Conservation (phyloP, 2,797 vertebrate genomes). For the Percopsis omiscomaycus region DNA sequence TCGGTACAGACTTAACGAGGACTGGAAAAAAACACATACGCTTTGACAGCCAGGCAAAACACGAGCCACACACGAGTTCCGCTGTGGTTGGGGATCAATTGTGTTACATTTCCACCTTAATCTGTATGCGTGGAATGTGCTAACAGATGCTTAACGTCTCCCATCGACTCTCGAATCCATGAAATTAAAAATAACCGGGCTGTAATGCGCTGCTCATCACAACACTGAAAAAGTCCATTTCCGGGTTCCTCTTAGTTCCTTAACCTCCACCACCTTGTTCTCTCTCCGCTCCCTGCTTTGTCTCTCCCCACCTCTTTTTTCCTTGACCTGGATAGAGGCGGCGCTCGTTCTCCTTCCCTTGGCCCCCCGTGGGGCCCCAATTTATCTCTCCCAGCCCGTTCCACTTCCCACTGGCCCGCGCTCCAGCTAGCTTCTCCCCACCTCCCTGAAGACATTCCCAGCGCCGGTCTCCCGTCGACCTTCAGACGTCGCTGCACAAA, state of each 20-base stretch:
- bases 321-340: conserved; percentile 55
- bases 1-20: too few species aligned
- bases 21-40: too few species aligned
- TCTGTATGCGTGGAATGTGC: conserved; percentile 10
- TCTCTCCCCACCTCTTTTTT: background rate
- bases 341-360: conserved; percentile 43
- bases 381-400: conserved; percentile 42
- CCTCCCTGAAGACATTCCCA: background rate
- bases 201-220: conserved; percentile 1
- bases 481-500: conserved; percentile 44
- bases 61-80: too few species aligned
- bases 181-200: conserved; percentile 1
- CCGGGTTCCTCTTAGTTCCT: background rate
- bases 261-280: background rate
- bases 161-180: background rate
- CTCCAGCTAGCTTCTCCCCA: conserved; percentile 44
- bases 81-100: too few species aligned
- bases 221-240: background rate
- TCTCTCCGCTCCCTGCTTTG: background rate
- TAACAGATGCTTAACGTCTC: background rate
- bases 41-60: too few species aligned
- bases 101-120: background rate
- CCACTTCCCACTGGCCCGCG: conserved; percentile 57
- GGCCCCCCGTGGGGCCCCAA: conserved; percentile 31
- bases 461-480: conserved; percentile 20